A percentile compares a stretch with the other conserved stretches of the same genome.
phyloP scores from a whole-genome alignment of 2,888 invertebrate genomes.

The Drosophila cognata region DNA sequence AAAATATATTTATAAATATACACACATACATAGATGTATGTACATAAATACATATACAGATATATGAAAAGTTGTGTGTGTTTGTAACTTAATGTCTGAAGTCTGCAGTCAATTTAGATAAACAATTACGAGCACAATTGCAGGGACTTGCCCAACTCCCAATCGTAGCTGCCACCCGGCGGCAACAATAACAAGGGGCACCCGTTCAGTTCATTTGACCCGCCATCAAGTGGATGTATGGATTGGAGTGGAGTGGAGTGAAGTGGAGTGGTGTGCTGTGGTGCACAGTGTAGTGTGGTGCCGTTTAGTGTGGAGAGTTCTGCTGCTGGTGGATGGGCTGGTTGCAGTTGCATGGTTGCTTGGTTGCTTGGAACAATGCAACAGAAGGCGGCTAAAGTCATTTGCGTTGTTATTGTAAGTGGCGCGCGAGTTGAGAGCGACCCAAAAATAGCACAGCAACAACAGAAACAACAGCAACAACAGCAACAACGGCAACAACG shows the following conservation, averaged over 20 bases:
- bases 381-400: slow-evolving; percentile 47
- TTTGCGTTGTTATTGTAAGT: slow-evolving; percentile 52
- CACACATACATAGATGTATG: background rate
- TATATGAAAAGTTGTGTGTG: slow-evolving; percentile 2
- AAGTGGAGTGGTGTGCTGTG: background rate
- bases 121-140: slow-evolving; percentile 76
- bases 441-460: slow-evolving; percentile 67
- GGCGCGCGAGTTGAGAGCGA: slow-evolving; percentile 42
- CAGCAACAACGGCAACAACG: slow-evolving; percentile 19
- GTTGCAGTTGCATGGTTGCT: background rate
- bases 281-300: background rate
- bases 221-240: slow-evolving; percentile 63
- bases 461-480: slow-evolving; percentile 14
- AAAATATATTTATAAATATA: slow-evolving; percentile 40
- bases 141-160: slow-evolving; percentile 26
- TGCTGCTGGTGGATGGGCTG: slow-evolving; percentile 5
- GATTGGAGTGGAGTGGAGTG: background rate
- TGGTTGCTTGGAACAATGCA: slow-evolving; percentile 43
- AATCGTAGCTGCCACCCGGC: slow-evolving; percentile 14
- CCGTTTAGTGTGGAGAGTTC: slow-evolving; percentile 4
- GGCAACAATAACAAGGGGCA: slow-evolving; percentile 24
- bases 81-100: slow-evolving; percentile 38
- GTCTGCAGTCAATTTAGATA: slow-evolving; percentile 76
- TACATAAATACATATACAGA: background rate
- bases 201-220: slow-evolving; percentile 75